Percentiles rank a stretch among this genome's conserved stretches.
Conservation (phyloP, 1,140 invertebrate genomes). For the Drosophila sp. region DNA sequence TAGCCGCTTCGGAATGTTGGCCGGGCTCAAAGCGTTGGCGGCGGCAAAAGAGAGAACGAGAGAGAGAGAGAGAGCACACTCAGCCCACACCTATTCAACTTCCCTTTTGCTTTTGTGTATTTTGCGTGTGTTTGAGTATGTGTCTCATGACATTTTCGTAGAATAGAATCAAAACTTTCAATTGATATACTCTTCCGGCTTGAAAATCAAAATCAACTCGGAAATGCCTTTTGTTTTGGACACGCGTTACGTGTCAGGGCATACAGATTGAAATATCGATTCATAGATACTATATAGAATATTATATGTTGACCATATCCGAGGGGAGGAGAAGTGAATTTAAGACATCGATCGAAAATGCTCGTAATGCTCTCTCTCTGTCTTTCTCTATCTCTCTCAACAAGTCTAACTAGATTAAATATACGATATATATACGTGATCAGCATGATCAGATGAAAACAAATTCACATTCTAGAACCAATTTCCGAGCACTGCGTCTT, state of each 20-base stretch:
- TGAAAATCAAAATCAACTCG: constrained; percentile 28
- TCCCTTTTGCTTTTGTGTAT: constrained; percentile 4
- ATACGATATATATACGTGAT: not conserved
- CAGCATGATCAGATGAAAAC: not conserved
- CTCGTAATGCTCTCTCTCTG: too few species aligned
- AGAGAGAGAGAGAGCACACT: constrained; percentile 17
- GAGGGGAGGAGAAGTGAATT: not conserved
- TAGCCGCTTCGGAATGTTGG: constrained; percentile 47
- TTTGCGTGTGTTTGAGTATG: constrained; percentile 12
- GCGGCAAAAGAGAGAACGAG: constrained; percentile 16
- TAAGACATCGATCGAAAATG: not conserved
- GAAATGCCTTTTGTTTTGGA: constrained; percentile 48
- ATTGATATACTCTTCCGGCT: constrained; percentile 39
- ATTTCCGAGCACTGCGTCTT: not conserved
- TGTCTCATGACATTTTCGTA: constrained; percentile 53
- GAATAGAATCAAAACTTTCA: constrained; percentile 41
- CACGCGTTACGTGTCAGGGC: constrained; percentile 41
- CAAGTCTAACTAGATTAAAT: not conserved
- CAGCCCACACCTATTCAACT: constrained; percentile 39
- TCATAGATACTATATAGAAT: constrained; percentile 1
- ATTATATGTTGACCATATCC: not conserved
- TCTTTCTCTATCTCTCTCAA: not conserved
- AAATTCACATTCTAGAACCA: not conserved
- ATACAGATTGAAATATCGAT: not conserved
- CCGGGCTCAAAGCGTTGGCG: constrained; percentile 46